Percentiles rank a stretch among this genome's conserved stretches.
These are phyloP conservation scores for Geotrupes spiniger DNA, from an alignment of 2,888 invertebrate species.

Conservation along the genomic window DNA sequence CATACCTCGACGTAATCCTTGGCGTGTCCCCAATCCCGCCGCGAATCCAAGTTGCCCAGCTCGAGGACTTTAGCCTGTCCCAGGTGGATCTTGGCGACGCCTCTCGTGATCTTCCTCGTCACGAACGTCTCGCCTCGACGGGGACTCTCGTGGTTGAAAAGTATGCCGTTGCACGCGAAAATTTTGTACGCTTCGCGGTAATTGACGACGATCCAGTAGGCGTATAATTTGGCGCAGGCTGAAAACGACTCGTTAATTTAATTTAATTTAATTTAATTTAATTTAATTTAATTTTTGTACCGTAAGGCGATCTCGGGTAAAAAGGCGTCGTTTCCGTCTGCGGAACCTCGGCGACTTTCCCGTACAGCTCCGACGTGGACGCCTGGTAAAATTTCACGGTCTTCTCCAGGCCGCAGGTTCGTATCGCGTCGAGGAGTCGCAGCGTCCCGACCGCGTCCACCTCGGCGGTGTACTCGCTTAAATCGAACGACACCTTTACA, in stretches of 20 bases:
- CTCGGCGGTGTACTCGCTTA: constrained; percentile 98
- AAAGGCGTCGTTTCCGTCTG: constrained; percentile 95
- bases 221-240: constrained; percentile 96
- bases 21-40: constrained; percentile 98
- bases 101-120: constrained; percentile 95
- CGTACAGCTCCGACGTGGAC: constrained; percentile 92
- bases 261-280: not conserved
- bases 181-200: constrained; percentile 94
- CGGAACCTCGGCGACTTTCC: constrained; percentile 88
- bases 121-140: constrained; percentile 97
- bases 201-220: constrained; percentile 94
- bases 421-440: constrained; percentile 85
- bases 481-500: constrained; percentile 92
- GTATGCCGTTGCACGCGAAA: constrained; percentile 93
- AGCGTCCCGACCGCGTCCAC: constrained; percentile 95
- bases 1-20: constrained; percentile 90
- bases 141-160: constrained; percentile 97
- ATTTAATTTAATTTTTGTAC: no score
- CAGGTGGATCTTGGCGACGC: constrained; percentile 92
- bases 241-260: constrained; percentile 31
- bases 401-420: constrained; percentile 81
- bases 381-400: constrained; percentile 90
- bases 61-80: constrained; percentile 83
- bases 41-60: constrained; percentile 92
- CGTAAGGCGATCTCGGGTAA: constrained; percentile 95